Base-by-base conservation (phyloP, 2,888 invertebrate genomes). In the Synanthedon tipuliformis region DNA sequence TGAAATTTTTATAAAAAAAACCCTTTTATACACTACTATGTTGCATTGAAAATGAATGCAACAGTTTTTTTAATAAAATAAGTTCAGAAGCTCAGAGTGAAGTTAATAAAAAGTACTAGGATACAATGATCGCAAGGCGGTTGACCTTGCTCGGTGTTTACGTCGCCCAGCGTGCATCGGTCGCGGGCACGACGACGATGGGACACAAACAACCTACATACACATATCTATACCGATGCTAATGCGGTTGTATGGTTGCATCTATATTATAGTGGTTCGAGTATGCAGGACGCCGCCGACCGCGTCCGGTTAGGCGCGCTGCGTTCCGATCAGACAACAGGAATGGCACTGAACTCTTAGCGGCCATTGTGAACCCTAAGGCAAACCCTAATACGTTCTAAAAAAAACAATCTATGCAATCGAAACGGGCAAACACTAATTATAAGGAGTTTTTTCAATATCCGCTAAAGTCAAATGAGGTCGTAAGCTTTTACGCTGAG, bases 91-190 rank as follows among this genome's bases (percentile, higher is more conserved):
- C 45, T 45, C 15, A 15, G n/a, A 45, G 13, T 13, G 45, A 45
- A 45, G n/a, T 45, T 45, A 45, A 45, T 13, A 45, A 45, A 45
- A 45, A 45, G 41, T 49, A 58, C 65, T 66, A 66, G 65, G 68
- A 68, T 62, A 61, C 62, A 61, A 64, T 62, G 67, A 65, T 63
- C 64, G 68, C 67, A 67, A 75, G 77, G 78, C 78, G 68, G 74
- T 78, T 81, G 81, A 84, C 84, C 84, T 85, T 85, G 83, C 70
- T 65, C 64, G 69, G 63, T 83, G 82, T 84, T 83, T 81, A 82
- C 76, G 71, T 74, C 71, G 70, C 8, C 34, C 34, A 34, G 62
- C 61, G 65, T 66, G 75, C 75, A 69, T 72, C 74, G 76, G 77
- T 73, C 73, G 75, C 78, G 69, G 70, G 65, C 78, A 72, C 78